Conservation (phyloP, 2,888 invertebrate species). For the Pristionchus exspectatus region DNA sequence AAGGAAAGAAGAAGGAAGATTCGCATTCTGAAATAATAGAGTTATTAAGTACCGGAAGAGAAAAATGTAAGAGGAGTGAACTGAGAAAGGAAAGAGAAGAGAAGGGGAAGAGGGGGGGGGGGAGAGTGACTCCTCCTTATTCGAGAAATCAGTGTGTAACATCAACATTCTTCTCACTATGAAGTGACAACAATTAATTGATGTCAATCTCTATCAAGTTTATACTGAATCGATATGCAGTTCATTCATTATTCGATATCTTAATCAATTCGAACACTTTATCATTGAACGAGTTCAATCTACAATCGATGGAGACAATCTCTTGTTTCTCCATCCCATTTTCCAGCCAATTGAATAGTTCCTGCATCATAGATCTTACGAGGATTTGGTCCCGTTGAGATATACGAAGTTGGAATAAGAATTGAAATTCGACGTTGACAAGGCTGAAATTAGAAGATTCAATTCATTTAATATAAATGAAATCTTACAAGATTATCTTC, state of each 20-base stretch:
- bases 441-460: constrained; percentile 53
- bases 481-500: constrained; percentile 58
- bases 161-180: constrained; percentile 35
- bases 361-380: constrained; percentile 66
- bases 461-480: not conserved
- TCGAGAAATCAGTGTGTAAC: constrained; percentile 25
- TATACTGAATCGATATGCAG: not conserved
- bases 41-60: not conserved
- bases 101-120: not conserved
- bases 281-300: not conserved
- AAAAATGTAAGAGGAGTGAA: not conserved
- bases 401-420: constrained; percentile 67
- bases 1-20: constrained; percentile 25
- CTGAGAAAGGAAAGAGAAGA: not conserved
- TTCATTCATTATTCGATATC: not conserved
- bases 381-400: constrained; percentile 63
- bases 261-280: not conserved
- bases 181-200: not conserved
- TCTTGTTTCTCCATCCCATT: constrained; percentile 68
- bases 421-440: constrained; percentile 71
- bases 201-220: not conserved
- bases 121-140: not conserved
- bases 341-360: constrained; percentile 67
- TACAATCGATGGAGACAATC: constrained; percentile 65
- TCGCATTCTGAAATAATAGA: not conserved